Evolutionary conservation across 1,140 invertebrate species (phyloP), one percentile per base, ranked within the genome.

Genomic region (Bombus soroeensis): DNA sequence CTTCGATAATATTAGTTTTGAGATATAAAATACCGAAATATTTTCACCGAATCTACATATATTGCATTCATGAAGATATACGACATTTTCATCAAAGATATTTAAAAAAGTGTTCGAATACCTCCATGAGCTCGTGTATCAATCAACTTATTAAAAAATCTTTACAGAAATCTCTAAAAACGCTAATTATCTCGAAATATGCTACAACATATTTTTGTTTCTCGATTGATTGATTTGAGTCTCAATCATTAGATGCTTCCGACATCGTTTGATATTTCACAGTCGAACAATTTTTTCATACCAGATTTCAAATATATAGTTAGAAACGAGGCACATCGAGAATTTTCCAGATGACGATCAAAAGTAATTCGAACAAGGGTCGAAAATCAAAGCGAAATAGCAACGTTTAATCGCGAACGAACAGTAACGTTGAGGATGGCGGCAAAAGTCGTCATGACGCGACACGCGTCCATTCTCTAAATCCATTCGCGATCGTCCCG

Each of bases 401-500:
- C 10, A 32, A 70, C 22, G 22, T 78, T 78, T 62, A 84, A 79
- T 79, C 59, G 72, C 1, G 28, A 28, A 2, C 12, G 12, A 25
- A 15, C n/a, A 5, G 1, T 5, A n/a, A 28, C 28, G 8, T 28
- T 32, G 32, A 37, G 62, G 37, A 59, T 57, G 13, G n/a, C 15
- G 18, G 39, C 15, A 15, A 18, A 77, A 37, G 32, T 82, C 73
- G 39, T 74, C 66, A 79, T 47, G 76, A 66, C 32, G 68, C 53
- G 34, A 41, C 53, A 66, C 15, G 68, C 68, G 43, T 57, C 53
- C 62, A 81, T 86, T 70, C 53, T n/a, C 82, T 57, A 43, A 82
- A 82, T 81, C 57, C 87, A 75, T 86, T 81, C 74, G 62, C 68
- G 43, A 86, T 68, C 64, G 47, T 86, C 62, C 37, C 22, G 59